These are phyloP conservation scores for Neogobius melanostomus DNA, from an alignment of 2,113 vertebrate genomes.

Conservation along the genomic window DNA sequence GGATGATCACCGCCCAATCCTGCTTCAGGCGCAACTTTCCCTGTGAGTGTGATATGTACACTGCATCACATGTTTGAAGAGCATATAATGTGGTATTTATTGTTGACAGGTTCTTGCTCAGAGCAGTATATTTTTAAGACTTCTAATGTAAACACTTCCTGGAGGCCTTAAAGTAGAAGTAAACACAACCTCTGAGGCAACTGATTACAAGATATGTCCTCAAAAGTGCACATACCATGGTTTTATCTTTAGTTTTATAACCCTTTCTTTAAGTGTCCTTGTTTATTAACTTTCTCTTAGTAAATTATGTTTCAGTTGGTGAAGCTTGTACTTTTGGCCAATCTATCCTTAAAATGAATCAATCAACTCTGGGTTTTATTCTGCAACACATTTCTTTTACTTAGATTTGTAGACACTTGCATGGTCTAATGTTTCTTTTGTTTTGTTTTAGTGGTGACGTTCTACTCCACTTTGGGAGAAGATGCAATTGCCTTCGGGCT, in stretches of 20 bases:
- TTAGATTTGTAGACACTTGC: neutral
- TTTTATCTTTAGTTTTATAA: too few species aligned
- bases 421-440: neutral
- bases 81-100: neutral
- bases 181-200: neutral
- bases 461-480: constrained; percentile 94
- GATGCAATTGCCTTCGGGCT: constrained; percentile 90
- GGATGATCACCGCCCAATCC: constrained; percentile 92
- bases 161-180: neutral
- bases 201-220: neutral
- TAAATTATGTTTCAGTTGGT: too few species aligned
- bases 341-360: too few species aligned
- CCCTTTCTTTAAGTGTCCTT: too few species aligned
- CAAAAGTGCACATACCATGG: too few species aligned
- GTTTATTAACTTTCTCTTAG: too few species aligned
- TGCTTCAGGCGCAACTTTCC: constrained; percentile 95
- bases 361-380: too few species aligned
- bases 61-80: neutral
- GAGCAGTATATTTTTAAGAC: neutral
- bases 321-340: too few species aligned
- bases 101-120: neutral
- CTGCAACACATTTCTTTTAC: neutral
- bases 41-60: constrained; percentile 73
- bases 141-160: neutral
- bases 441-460: constrained; percentile 85